Evolutionary conservation across 2,113 vertebrate genomes (phyloP), one percentile per base, ranked within the genome.

Genomic region (Alligator mississippiensis): DNA sequence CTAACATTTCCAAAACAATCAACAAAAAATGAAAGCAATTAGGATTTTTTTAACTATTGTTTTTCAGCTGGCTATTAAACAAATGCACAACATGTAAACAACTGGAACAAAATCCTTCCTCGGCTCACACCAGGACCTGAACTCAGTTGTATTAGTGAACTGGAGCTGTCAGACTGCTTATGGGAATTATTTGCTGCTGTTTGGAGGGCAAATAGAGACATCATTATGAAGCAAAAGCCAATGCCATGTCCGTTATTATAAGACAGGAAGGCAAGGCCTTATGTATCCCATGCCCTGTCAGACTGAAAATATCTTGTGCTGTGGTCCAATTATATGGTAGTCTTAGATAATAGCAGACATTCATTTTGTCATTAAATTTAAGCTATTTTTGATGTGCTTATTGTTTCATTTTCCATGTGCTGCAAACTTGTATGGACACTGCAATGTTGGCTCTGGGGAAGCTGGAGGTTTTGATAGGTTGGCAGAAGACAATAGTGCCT

Each of bases 371-470:
- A 96, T 93, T 94, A 96, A 95, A 97, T 9, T 72, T 93, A 91
- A 94, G 74, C 96, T 97, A 96, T 97, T 97, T 97, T 90, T 95
- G 95, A 97, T 89, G 92, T 87, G 90, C 70, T 93, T 1, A 93
- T 96, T 97, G 94, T 97, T 97, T 70, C 47, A 47, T 24, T 85
- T 93, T 92, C 77, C 77, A 72, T 94, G 95, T 60, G 89, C 90
- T 95, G 82, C 89, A 90, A 85, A 57, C 88, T 96, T 24, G 84
- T 6, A 86, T 79, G 47, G 94, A 76, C 59, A 13, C 4, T 75
- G 95, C 76, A 25, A 66, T 90, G 77, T 59, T 24, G 91, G 70
- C 57, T 5, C 70, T 72, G 88, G 55, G 85, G 87, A 92, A 78
- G 68, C 61, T 4, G 75, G 62, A 92, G 87, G 92, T 77, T 95